Evolutionary conservation across 2,113 vertebrate species (phyloP).

Genomic region (Fregata magnificens): DNA sequence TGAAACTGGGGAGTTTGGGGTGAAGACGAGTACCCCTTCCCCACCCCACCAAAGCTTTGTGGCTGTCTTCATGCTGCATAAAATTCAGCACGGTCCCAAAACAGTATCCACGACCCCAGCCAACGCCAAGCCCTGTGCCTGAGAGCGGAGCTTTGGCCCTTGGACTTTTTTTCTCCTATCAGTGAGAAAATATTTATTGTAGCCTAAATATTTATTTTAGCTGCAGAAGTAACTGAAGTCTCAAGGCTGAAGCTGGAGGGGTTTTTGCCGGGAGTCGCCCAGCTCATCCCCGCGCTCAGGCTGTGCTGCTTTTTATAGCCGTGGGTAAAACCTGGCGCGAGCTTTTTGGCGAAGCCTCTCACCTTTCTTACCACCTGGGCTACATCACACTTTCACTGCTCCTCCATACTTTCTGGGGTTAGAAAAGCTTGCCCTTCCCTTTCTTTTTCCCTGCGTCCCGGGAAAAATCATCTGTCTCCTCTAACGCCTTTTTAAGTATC

Average conservation of each 20-base stretch:
- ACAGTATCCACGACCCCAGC: neutral
- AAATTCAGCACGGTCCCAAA: neutral
- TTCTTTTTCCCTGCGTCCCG: neutral
- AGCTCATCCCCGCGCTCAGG: neutral
- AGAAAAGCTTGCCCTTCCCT: neutral
- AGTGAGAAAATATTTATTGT: neutral
- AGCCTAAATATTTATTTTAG: neutral
- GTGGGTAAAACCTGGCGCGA: accelerated
- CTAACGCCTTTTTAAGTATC: accelerated
- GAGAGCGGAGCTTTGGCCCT: accelerated
- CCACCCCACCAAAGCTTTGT: neutral
- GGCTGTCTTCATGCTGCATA: neutral
- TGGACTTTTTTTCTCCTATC: neutral
- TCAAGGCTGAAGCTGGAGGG: neutral
- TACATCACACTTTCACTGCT: accelerated
- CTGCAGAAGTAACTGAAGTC: neutral
- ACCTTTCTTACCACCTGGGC: neutral
- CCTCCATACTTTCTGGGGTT: accelerated
- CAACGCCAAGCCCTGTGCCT: neutral
- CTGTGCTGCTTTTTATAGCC: neutral
- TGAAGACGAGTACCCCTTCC: neutral
- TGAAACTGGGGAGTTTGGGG: neutral
- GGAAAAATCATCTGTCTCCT: neutral
- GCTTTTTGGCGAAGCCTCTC: neutral
- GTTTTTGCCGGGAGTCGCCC: accelerated